Percentiles rank a stretch among this genome's conserved stretches.
phyloP scores from a whole-genome alignment of 30 jellyfish, hydroid and myxozoan species.

The Aurelia aurita region DNA sequence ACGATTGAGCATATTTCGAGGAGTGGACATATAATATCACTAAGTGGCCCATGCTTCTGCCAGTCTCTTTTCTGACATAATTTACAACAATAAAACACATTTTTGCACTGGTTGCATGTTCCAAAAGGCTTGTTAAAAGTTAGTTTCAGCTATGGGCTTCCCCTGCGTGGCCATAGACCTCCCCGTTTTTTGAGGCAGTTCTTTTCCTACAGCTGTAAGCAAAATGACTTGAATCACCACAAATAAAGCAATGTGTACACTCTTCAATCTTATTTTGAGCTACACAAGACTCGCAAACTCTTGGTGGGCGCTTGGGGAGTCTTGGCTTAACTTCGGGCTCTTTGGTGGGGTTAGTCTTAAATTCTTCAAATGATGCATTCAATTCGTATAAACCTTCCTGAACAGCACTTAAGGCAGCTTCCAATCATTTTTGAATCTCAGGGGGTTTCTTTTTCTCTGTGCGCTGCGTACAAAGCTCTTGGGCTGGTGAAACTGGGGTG shows the following conservation, averaged over 20 bases:
- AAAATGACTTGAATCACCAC: constrained; percentile 58
- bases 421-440: constrained; percentile 7
- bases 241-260: constrained; percentile 57
- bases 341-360: constrained; percentile 27
- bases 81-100: constrained; percentile 38
- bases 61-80: constrained; percentile 50
- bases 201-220: constrained; percentile 58
- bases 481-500: constrained; percentile 39
- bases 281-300: constrained; percentile 40
- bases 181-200: constrained; percentile 32
- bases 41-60: constrained; percentile 20
- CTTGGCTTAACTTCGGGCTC: constrained; percentile 8
- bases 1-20: too few species aligned
- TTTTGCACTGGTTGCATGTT: constrained; percentile 41
- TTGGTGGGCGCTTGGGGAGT: constrained; percentile 26
- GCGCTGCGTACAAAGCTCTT: constrained; percentile 23
- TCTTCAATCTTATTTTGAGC: constrained; percentile 34
- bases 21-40: constrained; percentile 4
- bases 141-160: constrained; percentile 38
- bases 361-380: constrained; percentile 46
- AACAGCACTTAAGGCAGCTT: constrained; percentile 40
- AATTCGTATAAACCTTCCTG: constrained; percentile 24
- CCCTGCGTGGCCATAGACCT: constrained; percentile 44
- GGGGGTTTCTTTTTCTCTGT: constrained; percentile 25
- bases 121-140: constrained; percentile 9